These are phyloP conservation scores for Peromyscus californicus DNA, from an alignment of 2,113 vertebrate genomes.

Conservation along the genomic window DNA sequence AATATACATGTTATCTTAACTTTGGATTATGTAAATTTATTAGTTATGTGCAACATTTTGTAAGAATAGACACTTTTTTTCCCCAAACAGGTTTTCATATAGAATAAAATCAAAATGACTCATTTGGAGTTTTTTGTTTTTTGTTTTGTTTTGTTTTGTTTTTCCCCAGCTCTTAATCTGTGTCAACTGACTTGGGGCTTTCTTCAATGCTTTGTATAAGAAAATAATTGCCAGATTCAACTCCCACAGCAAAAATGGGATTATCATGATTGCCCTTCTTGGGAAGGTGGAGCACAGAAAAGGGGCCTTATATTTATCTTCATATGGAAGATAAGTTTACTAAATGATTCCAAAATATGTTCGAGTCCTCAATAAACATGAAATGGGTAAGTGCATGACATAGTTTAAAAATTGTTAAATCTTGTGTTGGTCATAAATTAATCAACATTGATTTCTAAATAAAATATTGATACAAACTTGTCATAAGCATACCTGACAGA, in stretches of 20 bases:
- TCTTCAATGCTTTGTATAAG: neutral
- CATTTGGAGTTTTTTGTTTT: neutral
- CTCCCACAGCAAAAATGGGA: neutral
- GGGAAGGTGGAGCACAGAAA: neutral
- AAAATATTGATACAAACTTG: neutral
- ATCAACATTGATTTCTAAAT: slow-evolving; percentile 6
- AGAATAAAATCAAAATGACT: neutral
- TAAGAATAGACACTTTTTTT: neutral
- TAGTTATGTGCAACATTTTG: neutral
- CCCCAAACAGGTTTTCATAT: neutral
- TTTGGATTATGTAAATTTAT: neutral
- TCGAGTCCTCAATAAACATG: neutral
- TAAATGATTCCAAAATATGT: neutral
- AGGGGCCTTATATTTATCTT: neutral
- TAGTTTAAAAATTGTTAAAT: neutral
- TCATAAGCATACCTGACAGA: neutral
- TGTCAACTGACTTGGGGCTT: neutral
- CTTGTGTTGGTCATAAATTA: neutral
- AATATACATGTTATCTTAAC: neutral
- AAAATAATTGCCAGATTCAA: neutral
- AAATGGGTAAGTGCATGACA: neutral
- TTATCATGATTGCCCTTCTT: neutral
- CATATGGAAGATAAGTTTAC: neutral
- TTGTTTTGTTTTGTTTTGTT: neutral
- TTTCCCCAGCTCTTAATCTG: neutral